Percentiles rank a stretch among this genome's conserved stretches.
phyloP scores from a whole-genome alignment of 2,888 invertebrate species.

The Dasypogon diadema region DNA sequence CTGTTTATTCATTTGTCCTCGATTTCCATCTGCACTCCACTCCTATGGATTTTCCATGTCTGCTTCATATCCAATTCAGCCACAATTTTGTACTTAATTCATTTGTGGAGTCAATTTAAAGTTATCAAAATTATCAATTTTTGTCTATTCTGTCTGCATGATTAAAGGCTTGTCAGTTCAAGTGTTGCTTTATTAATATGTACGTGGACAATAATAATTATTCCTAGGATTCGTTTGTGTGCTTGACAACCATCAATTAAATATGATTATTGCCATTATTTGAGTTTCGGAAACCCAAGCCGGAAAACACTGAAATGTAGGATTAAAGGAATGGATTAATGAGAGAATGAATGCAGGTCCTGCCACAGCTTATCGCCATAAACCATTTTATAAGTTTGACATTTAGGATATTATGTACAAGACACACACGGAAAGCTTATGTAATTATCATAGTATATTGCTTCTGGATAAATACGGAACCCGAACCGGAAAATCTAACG shows the following conservation, averaged over 20 bases:
- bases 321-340: constrained; percentile 12
- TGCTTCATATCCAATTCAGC: background rate
- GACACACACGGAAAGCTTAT: too few species aligned
- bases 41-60: background rate
- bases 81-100: background rate
- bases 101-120: constrained; percentile 24
- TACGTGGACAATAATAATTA: background rate
- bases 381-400: constrained; percentile 11
- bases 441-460: too few species aligned
- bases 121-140: constrained; percentile 36
- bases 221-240: background rate
- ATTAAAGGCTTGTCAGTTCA: constrained; percentile 29
- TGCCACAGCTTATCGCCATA: background rate
- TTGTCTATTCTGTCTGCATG: constrained; percentile 5
- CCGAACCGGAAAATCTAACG: too few species aligned
- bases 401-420: too few species aligned
- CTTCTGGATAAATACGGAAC: too few species aligned
- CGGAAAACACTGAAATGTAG: background rate
- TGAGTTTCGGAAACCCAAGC: background rate
- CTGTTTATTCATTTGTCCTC: constrained; percentile 4
- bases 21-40: background rate
- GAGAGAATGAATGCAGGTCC: background rate
- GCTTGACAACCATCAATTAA: constrained; percentile 24
- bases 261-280: constrained; percentile 26
- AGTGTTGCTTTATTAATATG: background rate